Percentiles rank a stretch among this genome's conserved stretches.
Conservation (phyloP, 2,888 invertebrate genomes). For the Anagyrus pseudococci region DNA sequence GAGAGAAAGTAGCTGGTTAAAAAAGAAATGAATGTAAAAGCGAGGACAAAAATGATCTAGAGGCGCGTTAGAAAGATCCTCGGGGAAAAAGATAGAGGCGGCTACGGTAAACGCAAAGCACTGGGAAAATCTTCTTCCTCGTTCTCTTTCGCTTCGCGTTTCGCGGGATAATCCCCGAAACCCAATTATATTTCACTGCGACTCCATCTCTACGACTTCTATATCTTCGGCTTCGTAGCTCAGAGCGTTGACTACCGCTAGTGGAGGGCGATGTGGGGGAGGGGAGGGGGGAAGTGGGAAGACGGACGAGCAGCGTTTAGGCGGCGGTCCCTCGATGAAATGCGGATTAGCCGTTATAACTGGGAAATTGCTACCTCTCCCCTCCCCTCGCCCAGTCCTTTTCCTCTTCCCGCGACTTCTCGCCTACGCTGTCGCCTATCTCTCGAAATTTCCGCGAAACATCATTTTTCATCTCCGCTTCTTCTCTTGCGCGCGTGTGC, state of each 20-base stretch:
- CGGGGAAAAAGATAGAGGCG: neutral
- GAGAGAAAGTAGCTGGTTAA: slow-evolving; percentile 3
- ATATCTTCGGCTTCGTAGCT: slow-evolving; percentile 41
- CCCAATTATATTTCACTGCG: slow-evolving; percentile 62
- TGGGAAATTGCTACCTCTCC: slow-evolving; percentile 52
- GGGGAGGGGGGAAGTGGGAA: slow-evolving; percentile 43
- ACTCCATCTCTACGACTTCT: slow-evolving; percentile 59
- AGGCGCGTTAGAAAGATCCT: neutral
- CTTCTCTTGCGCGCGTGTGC: no score
- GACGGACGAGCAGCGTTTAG: slow-evolving; percentile 52
- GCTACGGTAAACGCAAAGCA: neutral
- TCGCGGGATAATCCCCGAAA: slow-evolving; percentile 60
- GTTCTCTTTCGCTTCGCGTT: slow-evolving; percentile 45
- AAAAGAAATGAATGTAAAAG: no score
- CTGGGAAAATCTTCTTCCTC: neutral
- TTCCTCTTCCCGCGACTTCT: neutral
- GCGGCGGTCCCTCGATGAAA: slow-evolving; percentile 52
- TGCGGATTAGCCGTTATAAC: slow-evolving; percentile 61
- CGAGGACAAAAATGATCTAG: neutral
- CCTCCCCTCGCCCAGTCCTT: neutral
- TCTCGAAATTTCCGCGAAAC: slow-evolving; percentile 39
- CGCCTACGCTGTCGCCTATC: slow-evolving; percentile 27
- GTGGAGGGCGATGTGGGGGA: slow-evolving; percentile 23
- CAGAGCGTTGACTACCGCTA: neutral
- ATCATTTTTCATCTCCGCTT: slow-evolving; percentile 36